Conservation (phyloP, 2,797 vertebrate species). For the Nyctalus aviator region DNA sequence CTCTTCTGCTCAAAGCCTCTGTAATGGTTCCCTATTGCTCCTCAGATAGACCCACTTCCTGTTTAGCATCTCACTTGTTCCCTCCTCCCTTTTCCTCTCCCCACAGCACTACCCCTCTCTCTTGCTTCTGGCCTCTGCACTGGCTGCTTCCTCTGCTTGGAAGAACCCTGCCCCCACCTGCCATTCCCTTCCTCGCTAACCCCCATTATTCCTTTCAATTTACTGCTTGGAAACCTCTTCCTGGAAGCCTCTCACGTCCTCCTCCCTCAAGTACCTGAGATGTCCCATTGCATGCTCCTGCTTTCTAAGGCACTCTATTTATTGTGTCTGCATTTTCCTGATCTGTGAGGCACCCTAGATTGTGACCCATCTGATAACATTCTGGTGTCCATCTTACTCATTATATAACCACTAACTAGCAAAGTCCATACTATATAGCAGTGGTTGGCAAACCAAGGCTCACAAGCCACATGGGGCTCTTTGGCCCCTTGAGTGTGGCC, state of each 20-base stretch:
- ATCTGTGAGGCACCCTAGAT: neutral
- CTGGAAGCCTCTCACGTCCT: neutral
- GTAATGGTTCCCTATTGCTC: neutral
- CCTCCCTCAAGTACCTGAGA: neutral
- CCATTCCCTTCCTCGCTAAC: neutral
- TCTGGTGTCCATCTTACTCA: neutral
- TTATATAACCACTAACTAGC: neutral
- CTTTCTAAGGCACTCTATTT: accelerated
- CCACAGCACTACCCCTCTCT: accelerated
- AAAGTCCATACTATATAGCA: neutral
- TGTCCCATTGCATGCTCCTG: neutral
- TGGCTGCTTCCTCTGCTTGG: neutral
- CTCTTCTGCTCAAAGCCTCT: neutral
- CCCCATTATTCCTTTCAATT: neutral
- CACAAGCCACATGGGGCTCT: too few species aligned
- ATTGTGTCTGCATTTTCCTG: neutral
- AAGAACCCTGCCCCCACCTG: neutral
- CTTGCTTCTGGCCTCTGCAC: neutral
- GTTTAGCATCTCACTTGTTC: neutral
- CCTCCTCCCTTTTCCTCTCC: neutral
- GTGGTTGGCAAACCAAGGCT: too few species aligned
- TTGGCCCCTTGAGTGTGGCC: too few species aligned
- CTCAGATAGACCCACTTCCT: neutral
- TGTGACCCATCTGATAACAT: neutral
- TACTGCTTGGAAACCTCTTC: neutral